Conservation (phyloP, 2,797 vertebrate genomes). For the Paguma larvata region DNA sequence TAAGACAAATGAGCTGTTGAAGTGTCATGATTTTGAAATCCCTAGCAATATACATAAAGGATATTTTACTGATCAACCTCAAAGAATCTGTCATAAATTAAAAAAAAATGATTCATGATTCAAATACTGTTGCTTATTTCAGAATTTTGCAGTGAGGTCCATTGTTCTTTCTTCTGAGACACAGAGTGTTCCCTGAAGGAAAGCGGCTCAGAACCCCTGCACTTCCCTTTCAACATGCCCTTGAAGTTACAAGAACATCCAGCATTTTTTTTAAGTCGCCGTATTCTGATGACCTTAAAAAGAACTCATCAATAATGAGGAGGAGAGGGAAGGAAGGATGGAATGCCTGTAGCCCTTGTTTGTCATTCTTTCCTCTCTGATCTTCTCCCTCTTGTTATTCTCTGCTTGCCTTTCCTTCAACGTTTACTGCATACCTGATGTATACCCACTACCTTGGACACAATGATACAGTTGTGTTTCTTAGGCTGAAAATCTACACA, state of each 20-base stretch:
- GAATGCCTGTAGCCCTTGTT: neutral
- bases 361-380: neutral
- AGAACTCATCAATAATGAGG: neutral
- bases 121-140: constrained; percentile 4
- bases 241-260: neutral
- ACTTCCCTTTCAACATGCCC: neutral
- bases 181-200: neutral
- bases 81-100: constrained; percentile 43
- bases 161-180: constrained; percentile 6
- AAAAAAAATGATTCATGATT: constrained; percentile 11
- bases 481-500: neutral
- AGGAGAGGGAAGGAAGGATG: neutral
- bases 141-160: neutral
- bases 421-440: neutral
- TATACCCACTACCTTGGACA: neutral
- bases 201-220: neutral
- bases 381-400: neutral
- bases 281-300: neutral
- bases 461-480: neutral
- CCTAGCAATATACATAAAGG: neutral
- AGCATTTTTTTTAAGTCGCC: neutral
- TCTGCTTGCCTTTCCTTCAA: neutral
- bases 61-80: constrained; percentile 61
- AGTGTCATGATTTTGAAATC: constrained; percentile 69
- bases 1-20: constrained; percentile 76